Evolutionary conservation across 2,797 vertebrate genomes (phyloP), one percentile per base, ranked within the genome.

Genomic region (Selene dorsalis): DNA sequence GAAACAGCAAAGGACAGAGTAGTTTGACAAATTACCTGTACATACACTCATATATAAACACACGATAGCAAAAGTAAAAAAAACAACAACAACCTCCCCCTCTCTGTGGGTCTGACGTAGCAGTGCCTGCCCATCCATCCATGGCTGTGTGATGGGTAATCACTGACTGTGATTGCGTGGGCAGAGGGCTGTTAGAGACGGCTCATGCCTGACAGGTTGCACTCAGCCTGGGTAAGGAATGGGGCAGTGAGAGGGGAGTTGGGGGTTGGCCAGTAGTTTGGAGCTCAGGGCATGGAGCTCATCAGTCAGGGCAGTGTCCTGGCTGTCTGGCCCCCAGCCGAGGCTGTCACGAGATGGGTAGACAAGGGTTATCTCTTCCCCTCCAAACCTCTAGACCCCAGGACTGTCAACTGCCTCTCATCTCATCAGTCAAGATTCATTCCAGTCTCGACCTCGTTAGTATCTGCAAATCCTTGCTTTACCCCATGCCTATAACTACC

Each of bases 121-220:
- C 86, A 84, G 63, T 82, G 80, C 73, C 82, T 89, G 88, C 82
- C 88, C 84, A 91, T 94, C 89, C 89, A 90, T 92, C 93, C 84
- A 30, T 84, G 78, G 69, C 70, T 16, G 69, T 77, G 85, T 94
- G 92, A 95, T 75, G 88, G 89, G 89, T 93, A 94, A 93, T 95
- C 93, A 93, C 90, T 87, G 85, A 69, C 91, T 91, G 89, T 94
- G 91, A 95, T 94, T 93, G 90, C 87, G 74, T 86, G 84, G 85
- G 89, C 85, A 90, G 90, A 88, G 84, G 74, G 79, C 87, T 59
- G 87, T 89, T 90, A 85, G 88, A 86, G 85, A 82, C 80, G 41
- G 74, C 88, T 91, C 86, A 91, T 88, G 80, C 84, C 79, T 93
- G 92, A 93, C 87, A 87, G 89, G 84, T 88, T 83, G 66, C 80